Percentiles rank a stretch among this genome's conserved stretches.
phyloP scores from a whole-genome alignment of 1,140 invertebrate genomes.

The Marisa cornuarietis region DNA sequence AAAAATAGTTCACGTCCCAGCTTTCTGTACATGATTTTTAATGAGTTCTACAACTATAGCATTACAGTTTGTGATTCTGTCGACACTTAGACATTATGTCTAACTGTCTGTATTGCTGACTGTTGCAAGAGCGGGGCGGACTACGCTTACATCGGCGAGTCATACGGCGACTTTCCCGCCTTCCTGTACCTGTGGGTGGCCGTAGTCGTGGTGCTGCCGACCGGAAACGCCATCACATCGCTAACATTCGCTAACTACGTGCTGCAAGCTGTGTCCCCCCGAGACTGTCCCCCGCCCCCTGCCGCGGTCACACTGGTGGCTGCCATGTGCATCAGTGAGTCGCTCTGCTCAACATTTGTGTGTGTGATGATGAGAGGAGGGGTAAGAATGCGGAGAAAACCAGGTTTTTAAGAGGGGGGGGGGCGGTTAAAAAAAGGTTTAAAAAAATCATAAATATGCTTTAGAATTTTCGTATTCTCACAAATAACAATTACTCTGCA shows the following conservation, averaged over 20 bases:
- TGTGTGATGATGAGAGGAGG: too few species aligned
- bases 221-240: slow-evolving; percentile 95
- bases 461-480: too few species aligned
- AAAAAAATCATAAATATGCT: too few species aligned
- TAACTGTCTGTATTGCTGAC: background rate
- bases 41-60: too few species aligned
- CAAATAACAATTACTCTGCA: too few species aligned
- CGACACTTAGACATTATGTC: background rate
- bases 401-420: too few species aligned
- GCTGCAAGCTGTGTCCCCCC: slow-evolving; percentile 85
- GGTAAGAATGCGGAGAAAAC: too few species aligned
- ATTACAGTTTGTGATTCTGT: too few species aligned
- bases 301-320: slow-evolving; percentile 48
- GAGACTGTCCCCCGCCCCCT: slow-evolving; percentile 53
- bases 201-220: slow-evolving; percentile 74
- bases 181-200: slow-evolving; percentile 95
- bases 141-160: slow-evolving; percentile 94
- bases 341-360: slow-evolving; percentile 7
- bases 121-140: slow-evolving; percentile 84
- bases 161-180: slow-evolving; percentile 85
- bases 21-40: too few species aligned
- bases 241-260: slow-evolving; percentile 96
- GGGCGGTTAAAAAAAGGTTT: too few species aligned
- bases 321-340: slow-evolving; percentile 60
- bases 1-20: too few species aligned